phyloP scores from a whole-genome alignment of 2,888 invertebrate genomes.

The Lasioglossum lativentre region DNA sequence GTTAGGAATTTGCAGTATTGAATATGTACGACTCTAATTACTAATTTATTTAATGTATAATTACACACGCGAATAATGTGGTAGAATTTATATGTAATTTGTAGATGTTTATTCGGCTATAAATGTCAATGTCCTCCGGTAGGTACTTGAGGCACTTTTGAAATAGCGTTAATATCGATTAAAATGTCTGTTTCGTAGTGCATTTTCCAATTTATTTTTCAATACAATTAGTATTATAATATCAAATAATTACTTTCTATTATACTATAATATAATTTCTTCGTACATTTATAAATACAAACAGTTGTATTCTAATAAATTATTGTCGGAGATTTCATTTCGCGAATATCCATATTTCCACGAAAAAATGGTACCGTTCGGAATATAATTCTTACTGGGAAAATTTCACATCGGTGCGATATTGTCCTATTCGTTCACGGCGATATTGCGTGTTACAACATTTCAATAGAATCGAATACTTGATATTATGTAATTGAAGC shows the following conservation, averaged over 20 bases:
- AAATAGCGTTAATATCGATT: background rate
- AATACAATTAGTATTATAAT: background rate
- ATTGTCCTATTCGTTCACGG: background rate
- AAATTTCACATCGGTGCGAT: background rate
- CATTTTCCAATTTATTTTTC: background rate
- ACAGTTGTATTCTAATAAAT: background rate
- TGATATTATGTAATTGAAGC: constrained; percentile 33
- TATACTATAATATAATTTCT: background rate
- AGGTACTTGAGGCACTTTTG: background rate
- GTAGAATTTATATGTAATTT: background rate
- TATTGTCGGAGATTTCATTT: background rate
- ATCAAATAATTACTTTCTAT: background rate
- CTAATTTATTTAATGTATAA: background rate
- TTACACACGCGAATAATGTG: background rate
- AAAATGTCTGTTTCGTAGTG: background rate
- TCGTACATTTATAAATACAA: background rate
- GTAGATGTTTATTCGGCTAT: background rate
- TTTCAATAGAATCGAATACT: constrained; percentile 24
- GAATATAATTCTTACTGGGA: constrained; percentile 4
- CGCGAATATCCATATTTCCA: background rate
- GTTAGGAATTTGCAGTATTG: background rate
- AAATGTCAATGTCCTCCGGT: background rate
- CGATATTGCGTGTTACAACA: constrained; percentile 27
- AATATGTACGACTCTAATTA: background rate
- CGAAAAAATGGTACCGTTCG: background rate